phyloP scores from a whole-genome alignment of 2,113 vertebrate genomes.

The Eolophus roseicapilla region DNA sequence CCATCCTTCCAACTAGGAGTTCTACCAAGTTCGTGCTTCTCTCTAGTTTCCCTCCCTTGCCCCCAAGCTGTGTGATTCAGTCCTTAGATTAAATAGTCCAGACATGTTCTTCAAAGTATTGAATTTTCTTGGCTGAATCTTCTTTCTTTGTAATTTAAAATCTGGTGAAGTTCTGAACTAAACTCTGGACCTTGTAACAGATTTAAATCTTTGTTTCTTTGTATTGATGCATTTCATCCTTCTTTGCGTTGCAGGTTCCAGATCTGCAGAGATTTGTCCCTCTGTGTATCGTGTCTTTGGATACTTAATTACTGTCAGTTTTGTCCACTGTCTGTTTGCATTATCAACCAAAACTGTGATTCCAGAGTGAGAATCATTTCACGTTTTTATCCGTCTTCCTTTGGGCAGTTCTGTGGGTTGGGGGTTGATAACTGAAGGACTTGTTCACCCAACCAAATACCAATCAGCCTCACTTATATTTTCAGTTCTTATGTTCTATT shows the following conservation, averaged over 20 bases:
- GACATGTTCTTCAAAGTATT: neutral
- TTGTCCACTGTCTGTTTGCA: neutral
- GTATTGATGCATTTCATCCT: neutral
- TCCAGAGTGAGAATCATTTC: neutral
- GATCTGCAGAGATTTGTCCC: neutral
- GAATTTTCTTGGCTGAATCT: neutral
- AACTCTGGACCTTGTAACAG: neutral
- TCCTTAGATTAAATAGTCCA: neutral
- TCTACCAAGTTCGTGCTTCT: neutral
- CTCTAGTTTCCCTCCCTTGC: neutral
- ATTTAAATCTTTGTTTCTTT: neutral
- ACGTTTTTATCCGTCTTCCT: neutral
- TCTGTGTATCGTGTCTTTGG: neutral
- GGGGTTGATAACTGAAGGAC: neutral
- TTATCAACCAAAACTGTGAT: neutral
- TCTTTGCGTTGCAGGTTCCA: neutral
- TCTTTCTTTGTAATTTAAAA: neutral
- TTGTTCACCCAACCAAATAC: neutral
- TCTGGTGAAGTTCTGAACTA: neutral
- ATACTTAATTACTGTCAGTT: neutral
- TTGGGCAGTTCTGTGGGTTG: neutral
- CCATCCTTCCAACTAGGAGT: neutral
- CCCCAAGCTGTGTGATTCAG: neutral
- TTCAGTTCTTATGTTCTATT: neutral
- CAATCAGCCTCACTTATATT: neutral